Percentiles rank a stretch among this genome's conserved stretches.
Conservation (phyloP, 2,888 invertebrate genomes). For the Drosophila subquinaria region DNA sequence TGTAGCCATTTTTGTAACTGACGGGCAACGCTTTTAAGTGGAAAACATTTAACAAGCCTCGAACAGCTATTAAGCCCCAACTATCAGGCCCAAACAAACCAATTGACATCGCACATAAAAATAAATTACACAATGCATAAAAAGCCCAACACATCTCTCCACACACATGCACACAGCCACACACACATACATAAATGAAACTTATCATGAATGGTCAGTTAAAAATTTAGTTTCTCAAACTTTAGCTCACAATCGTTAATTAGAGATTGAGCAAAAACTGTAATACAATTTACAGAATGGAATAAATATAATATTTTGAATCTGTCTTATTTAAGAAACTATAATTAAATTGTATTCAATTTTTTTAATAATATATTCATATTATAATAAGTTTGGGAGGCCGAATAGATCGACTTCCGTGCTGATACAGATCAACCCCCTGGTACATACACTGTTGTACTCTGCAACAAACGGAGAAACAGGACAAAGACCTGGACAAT, state of each 20-base stretch:
- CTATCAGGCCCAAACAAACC: constrained; percentile 19
- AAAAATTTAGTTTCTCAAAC: constrained; percentile 11
- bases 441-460: no score
- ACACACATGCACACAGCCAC: not conserved
- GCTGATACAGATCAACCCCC: no score
- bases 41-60: constrained; percentile 61
- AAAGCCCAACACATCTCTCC: not conserved
- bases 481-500: not conserved
- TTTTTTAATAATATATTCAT: no score
- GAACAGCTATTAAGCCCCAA: constrained; percentile 55
- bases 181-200: not conserved
- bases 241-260: not conserved
- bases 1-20: constrained; percentile 61
- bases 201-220: constrained; percentile 5
- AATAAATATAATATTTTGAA: no score
- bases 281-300: no score
- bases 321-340: no score
- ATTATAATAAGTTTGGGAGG: no score
- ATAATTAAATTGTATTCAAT: no score
- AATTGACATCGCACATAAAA: constrained; percentile 29
- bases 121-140: constrained; percentile 5
- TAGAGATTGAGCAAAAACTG: not conserved
- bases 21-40: constrained; percentile 58
- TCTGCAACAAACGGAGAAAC: no score
- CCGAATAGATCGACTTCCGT: no score